These are phyloP conservation scores for Stigmatopora argus DNA, from an alignment of 2,113 vertebrate species.

Conservation along the genomic window DNA sequence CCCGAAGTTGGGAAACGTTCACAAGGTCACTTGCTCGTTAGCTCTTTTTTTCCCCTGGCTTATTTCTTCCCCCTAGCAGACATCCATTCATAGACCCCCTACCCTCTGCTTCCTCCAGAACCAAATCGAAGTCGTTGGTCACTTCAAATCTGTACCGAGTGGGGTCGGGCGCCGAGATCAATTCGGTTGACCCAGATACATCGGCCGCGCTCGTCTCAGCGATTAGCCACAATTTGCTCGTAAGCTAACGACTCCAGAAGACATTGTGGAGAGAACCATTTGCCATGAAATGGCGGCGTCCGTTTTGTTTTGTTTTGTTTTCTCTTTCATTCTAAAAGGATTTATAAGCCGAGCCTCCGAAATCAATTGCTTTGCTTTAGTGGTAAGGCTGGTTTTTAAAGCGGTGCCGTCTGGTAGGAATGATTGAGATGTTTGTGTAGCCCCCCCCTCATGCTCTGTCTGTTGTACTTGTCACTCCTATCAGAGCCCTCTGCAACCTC, in stretches of 20 bases:
- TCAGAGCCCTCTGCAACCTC: slow-evolving; percentile 50
- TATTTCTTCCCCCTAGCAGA: not conserved
- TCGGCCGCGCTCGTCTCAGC: slow-evolving; percentile 31
- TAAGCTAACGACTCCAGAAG: slow-evolving; percentile 24
- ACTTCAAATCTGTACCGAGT: slow-evolving; percentile 46
- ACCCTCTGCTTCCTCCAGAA: slow-evolving; percentile 1
- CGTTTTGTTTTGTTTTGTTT: not conserved
- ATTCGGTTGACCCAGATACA: slow-evolving; percentile 56
- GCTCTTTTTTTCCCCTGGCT: slow-evolving; percentile 9
- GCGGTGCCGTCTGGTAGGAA: slow-evolving; percentile 26
- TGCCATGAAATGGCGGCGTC: not conserved
- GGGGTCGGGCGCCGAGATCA: slow-evolving; percentile 35
- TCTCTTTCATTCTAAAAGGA: not conserved
- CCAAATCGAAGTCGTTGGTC: slow-evolving; percentile 19
- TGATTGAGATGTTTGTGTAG: slow-evolving; percentile 55
- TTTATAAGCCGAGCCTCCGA: slow-evolving; percentile 15
- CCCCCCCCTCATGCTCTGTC: slow-evolving; percentile 13
- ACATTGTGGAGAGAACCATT: too few relatives aligned
- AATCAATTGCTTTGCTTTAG: slow-evolving; percentile 46
- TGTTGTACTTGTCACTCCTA: slow-evolving; percentile 46
- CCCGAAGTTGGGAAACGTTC: slow-evolving; percentile 54
- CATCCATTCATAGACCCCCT: not conserved
- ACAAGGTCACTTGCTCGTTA: slow-evolving; percentile 27
- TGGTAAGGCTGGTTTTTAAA: slow-evolving; percentile 48
- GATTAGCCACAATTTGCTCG: slow-evolving; percentile 49